Evolutionary conservation across 2,113 vertebrate genomes (phyloP), one percentile per base, ranked within the genome.

Genomic region (Dipodomys merriami): DNA sequence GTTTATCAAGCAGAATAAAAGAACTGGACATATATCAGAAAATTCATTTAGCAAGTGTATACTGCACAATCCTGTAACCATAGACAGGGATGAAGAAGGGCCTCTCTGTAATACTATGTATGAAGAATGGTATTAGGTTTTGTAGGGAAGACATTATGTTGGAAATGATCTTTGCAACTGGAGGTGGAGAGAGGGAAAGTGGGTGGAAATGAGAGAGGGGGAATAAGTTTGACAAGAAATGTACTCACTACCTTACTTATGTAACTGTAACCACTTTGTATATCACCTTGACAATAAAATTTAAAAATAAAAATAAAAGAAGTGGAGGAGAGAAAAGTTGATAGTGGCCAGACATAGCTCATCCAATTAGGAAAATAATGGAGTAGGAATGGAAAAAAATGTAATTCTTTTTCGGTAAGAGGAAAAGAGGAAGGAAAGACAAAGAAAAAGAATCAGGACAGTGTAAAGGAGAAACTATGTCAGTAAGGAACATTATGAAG

Each of bases 401-500:
- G 4, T 7, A 44, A 89, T 15, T 73, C 5, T 35, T 67, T 78
- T 88, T 82, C 92, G 44, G 23, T 49, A 81, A 77, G 23, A 27
- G 65, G 27, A 72, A 33, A 44, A 6, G 1, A 7, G 3, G 1
- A 23, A 91, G 29, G 19, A n/a, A 18, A 18, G 33, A 49, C 74
- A 83, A 60, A 10, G 19, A 83, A 60, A 10, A 15, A 25, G 62
- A 91, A 25, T 35, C 7, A 19, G 53, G 15, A 4, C 81, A 1
- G 16, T 86, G 18, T 83, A 64, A 77, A 64, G 39, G 29, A 72
- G 27, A 69, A 86, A 74, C 27, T 83, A 77, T 86, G 23, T 67
- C 49, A 86, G 85, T 72, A 74, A 95, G 22, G 16, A 88, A 67
- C 6, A 91, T 73, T 81, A 39, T 53, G 19, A 95, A 20, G 64